phyloP scores from a whole-genome alignment of 2,888 invertebrate genomes.

The Furcula furcula region DNA sequence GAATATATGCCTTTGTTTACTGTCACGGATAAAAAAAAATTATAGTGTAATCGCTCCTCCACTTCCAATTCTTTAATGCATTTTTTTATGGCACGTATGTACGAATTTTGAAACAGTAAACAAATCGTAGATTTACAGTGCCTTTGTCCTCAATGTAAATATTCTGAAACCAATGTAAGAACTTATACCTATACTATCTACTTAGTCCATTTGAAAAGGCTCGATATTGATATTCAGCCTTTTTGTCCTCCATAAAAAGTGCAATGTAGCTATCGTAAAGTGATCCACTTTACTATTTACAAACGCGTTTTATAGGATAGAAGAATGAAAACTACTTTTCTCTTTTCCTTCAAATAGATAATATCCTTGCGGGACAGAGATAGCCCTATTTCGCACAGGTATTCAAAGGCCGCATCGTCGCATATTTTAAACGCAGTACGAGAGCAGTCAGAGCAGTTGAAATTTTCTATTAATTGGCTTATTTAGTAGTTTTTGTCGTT shows the following conservation, averaged over 20 bases:
- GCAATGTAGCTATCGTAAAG: conserved; percentile 48
- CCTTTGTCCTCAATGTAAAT: conserved; percentile 22
- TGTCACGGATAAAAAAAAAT: conserved; percentile 32
- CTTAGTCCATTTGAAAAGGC: conserved; percentile 29
- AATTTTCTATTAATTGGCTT: conserved; percentile 69
- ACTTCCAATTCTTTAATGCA: conserved; percentile 46
- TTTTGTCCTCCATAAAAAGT: conserved; percentile 48
- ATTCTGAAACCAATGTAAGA: conserved; percentile 19
- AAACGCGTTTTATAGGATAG: conserved; percentile 51
- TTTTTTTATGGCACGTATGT: conserved; percentile 36
- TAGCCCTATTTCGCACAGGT: conserved; percentile 35
- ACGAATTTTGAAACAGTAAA: conserved; percentile 37
- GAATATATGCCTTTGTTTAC: conserved; percentile 42
- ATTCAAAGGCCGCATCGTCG: conserved; percentile 33
- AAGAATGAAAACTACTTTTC: conserved; percentile 35
- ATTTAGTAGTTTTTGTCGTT: conserved; percentile 63
- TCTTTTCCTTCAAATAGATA: conserved; percentile 33
- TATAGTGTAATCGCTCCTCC: conserved; percentile 40
- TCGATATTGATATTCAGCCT: conserved; percentile 37
- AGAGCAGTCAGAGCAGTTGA: conserved; percentile 60
- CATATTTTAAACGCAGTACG: conserved; percentile 61
- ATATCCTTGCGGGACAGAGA: conserved; percentile 45
- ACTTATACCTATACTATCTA: too few relatives aligned
- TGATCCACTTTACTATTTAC: conserved; percentile 57
- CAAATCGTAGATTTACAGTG: conserved; percentile 35